A percentile compares a stretch with the other conserved stretches of the same genome.
Conservation (phyloP, 1,140 invertebrate genomes). For the Arctopsyche grandis region DNA sequence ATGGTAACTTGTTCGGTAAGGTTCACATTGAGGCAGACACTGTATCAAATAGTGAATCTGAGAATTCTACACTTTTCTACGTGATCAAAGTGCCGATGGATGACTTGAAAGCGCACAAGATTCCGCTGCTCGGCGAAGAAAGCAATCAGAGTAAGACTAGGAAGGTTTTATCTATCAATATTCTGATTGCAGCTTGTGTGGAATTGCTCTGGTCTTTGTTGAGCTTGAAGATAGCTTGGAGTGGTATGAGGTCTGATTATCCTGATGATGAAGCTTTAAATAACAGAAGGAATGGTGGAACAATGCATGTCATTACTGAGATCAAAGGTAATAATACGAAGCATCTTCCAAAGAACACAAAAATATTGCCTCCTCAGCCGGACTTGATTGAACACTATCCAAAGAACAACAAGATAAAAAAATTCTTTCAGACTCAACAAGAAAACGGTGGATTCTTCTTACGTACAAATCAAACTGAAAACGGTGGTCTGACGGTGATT, state of each 20-base stretch:
- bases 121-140: conserved; percentile 45
- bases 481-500: conserved; percentile 54
- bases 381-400: conserved; percentile 68
- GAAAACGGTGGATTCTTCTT: conserved; percentile 65
- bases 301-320: conserved; percentile 64
- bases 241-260: conserved; percentile 70
- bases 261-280: conserved; percentile 64
- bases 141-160: conserved; percentile 56
- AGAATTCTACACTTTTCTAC: conserved; percentile 34
- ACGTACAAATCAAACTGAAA: conserved; percentile 58
- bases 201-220: conserved; percentile 71
- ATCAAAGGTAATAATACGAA: conserved; percentile 66
- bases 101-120: conserved; percentile 41
- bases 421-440: conserved; percentile 65
- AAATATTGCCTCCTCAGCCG: conserved; percentile 61
- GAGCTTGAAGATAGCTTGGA: conserved; percentile 69
- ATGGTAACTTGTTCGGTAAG: conserved; percentile 44
- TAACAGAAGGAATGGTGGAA: conserved; percentile 61
- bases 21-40: conserved; percentile 29
- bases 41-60: neutral
- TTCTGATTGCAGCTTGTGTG: conserved; percentile 69
- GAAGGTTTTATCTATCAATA: conserved; percentile 68
- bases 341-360: conserved; percentile 62
- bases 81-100: conserved; percentile 38
- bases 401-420: conserved; percentile 64